These are phyloP conservation scores for Hycleus cichorii DNA, from an alignment of 1,140 invertebrate species.

Conservation along the genomic window DNA sequence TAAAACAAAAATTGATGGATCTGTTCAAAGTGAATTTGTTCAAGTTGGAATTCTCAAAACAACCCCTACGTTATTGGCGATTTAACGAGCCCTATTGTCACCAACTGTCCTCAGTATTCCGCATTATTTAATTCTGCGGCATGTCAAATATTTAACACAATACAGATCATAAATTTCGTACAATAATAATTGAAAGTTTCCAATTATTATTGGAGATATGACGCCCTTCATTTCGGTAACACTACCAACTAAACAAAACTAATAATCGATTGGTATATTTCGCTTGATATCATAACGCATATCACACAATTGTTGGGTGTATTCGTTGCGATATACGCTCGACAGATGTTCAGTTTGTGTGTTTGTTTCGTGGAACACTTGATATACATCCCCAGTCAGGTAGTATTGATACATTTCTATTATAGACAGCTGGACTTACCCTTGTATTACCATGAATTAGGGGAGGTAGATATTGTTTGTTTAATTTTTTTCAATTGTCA, in stretches of 20 bases:
- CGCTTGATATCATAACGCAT: background rate
- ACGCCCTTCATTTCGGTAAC: no score
- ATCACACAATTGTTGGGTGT: no score
- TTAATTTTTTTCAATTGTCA: background rate
- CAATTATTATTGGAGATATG: no score
- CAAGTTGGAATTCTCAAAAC: no score
- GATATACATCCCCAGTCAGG: constrained; percentile 4
- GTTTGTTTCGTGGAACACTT: constrained; percentile 8
- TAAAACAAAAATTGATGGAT: no score
- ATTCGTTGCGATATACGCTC: background rate
- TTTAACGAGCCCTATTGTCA: constrained; percentile 11
- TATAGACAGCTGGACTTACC: constrained; percentile 8
- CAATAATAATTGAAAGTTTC: background rate
- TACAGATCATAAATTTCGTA: constrained; percentile 8
- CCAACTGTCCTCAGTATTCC: constrained; percentile 11
- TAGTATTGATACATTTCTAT: constrained; percentile 2
- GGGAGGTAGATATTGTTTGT: constrained; percentile 7
- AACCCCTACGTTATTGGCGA: no score
- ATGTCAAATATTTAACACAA: constrained; percentile 3
- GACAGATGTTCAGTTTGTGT: constrained; percentile 10
- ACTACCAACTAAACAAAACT: no score
- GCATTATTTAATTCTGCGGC: constrained; percentile 13
- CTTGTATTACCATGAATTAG: constrained; percentile 10
- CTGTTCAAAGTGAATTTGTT: no score
- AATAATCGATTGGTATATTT: constrained; percentile 6